These are phyloP conservation scores for Talpa occidentalis DNA, from an alignment of 2,113 vertebrate species.

Conservation along the genomic window DNA sequence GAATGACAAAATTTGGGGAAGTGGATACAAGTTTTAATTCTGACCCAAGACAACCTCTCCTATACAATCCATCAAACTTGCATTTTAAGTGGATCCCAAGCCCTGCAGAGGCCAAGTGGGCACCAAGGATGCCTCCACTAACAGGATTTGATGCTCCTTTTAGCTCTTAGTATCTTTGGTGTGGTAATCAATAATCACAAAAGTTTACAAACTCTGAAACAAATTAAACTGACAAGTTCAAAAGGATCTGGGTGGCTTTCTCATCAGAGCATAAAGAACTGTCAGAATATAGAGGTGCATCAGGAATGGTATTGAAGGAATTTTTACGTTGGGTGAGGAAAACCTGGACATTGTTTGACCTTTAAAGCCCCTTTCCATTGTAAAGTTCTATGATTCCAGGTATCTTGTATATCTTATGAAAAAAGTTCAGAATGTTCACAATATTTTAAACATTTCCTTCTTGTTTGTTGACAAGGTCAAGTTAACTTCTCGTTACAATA, in stretches of 20 bases:
- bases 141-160: not conserved
- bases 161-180: not conserved
- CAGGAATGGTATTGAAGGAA: not conserved
- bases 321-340: not conserved
- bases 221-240: not conserved
- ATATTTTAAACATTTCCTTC: not conserved
- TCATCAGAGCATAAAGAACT: not conserved
- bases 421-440: not conserved
- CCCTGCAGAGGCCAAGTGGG: not conserved
- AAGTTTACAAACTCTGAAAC: not conserved
- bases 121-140: not conserved
- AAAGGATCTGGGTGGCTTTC: not conserved
- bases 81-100: not conserved
- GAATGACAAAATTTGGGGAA: not conserved
- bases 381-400: not conserved
- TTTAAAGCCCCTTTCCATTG: not conserved
- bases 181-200: not conserved
- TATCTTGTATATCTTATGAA: constrained; percentile 5
- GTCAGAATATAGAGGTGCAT: not conserved
- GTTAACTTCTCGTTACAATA: constrained; percentile 18
- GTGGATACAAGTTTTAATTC: not conserved
- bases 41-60: not conserved
- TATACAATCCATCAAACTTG: not conserved
- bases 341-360: not conserved
- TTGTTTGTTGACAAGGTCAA: not conserved